Conservation (phyloP, 92 coral and sea anemone species). For the Palythoa caribaeorum region DNA sequence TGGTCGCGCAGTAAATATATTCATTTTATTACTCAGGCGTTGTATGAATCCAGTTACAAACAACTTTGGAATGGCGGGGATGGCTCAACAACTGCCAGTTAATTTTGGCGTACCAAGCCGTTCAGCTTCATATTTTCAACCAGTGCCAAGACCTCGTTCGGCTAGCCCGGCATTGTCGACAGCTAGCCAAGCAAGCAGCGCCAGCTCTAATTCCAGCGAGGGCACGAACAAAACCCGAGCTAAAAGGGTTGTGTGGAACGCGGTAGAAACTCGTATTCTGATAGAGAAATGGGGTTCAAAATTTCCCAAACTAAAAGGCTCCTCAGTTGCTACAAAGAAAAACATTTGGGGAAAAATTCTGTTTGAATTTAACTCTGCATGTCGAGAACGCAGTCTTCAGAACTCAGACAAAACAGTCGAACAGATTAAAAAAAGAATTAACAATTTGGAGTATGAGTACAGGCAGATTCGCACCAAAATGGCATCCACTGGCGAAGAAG, state of each 20-base stretch:
- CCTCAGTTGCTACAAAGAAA: conserved; percentile 23
- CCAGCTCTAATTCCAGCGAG: conserved; percentile 28
- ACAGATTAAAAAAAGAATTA: conserved; percentile 41
- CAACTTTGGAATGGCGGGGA: conserved; percentile 18
- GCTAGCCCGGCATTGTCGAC: conserved; percentile 44
- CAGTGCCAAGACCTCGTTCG: conserved; percentile 27
- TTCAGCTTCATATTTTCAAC: conserved; percentile 18
- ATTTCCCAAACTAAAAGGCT: conserved; percentile 4
- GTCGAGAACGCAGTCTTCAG: background rate
- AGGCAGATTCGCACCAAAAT: conserved; percentile 49
- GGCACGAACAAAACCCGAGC: conserved; percentile 17
- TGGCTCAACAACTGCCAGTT: conserved; percentile 15
- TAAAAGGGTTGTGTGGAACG: conserved; percentile 38
- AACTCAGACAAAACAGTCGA: conserved; percentile 40
- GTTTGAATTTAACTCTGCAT: background rate
- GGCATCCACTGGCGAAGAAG: conserved; percentile 62
- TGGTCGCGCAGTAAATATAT: conserved; percentile 8
- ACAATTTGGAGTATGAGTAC: conserved; percentile 55
- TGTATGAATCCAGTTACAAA: conserved; percentile 12
- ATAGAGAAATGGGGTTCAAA: conserved; percentile 18
- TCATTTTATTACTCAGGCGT: background rate
- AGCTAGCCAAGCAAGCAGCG: conserved; percentile 30
- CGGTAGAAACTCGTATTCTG: conserved; percentile 22
- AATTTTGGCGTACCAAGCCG: background rate
- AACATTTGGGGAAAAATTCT: background rate